Evolutionary conservation across 2,888 invertebrate species (phyloP), one percentile per base, ranked within the genome.

Genomic region (Hyposoter dolosus): DNA sequence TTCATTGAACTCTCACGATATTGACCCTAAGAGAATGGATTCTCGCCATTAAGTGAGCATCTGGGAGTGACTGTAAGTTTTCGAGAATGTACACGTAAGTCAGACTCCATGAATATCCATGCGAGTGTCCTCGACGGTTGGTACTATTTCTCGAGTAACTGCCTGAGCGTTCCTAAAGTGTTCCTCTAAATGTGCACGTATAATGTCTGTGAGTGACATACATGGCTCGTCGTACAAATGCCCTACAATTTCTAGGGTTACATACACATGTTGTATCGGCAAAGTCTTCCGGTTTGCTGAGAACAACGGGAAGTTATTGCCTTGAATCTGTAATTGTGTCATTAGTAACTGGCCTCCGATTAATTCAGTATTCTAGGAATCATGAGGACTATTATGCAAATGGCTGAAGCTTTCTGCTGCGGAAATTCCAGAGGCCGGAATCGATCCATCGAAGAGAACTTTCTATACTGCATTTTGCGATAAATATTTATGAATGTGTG

Each of bases 141-240:
- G 40, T 72, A 53, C 53, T 12, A 72, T 32, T 32, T 50, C 72
- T 56, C 56, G 23, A 56, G 53, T 43, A 56, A 17, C 35, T 56
- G 15, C 40, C 56, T 40, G 56, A 74, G 23, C 23, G 35, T 3
- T 56, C 35, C 72, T 40, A 19, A 15, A 53, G 53, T 40, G 40
- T 56, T 56, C 10, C 40, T 72, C 35, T 40, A 7, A 35, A n/a
- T 40, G 40, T 35, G 35, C 35, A 19, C 12, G 50, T 35, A 40
- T 74, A 40, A 74, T 56, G 23, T 74, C 72, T 74, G 53, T 40
- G 72, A 74, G 56, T 74, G 72, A 74, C 53, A 23, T 56, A 60
- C 28, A 19, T 23, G 40, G 56, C 19, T 56, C 19, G 32, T 19
- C 15, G 23, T 40, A 53, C 56, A 35, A 35, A 19, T 19, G 40